Conservation (phyloP, 2,888 invertebrate species). For the Synergus itoensis region DNA sequence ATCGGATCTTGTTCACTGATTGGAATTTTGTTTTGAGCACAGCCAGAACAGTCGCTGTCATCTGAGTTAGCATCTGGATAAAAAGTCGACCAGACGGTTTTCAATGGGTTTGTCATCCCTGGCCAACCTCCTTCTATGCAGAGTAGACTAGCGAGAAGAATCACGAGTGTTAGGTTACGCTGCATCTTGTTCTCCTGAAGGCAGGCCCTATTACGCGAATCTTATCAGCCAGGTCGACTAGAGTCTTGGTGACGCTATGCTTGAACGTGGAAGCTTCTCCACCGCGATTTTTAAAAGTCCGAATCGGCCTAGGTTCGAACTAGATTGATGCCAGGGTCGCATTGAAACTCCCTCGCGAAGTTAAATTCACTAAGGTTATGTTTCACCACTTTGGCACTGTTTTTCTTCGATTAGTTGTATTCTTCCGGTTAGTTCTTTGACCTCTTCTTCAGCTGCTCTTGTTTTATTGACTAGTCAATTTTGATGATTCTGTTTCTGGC, state of each 20-base stretch:
- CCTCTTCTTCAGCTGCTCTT: neutral
- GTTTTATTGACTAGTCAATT: neutral
- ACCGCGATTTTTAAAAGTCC: conserved; percentile 14
- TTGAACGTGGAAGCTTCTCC: conserved; percentile 25
- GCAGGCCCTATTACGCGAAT: conserved; percentile 29
- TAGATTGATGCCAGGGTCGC: conserved; percentile 3
- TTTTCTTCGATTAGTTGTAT: neutral
- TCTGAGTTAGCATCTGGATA: conserved; percentile 58
- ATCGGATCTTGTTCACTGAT: conserved; percentile 69
- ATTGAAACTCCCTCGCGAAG: neutral
- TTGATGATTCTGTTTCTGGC: conserved; percentile 26
- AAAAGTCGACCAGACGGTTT: conserved; percentile 68
- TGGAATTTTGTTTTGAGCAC: conserved; percentile 66
- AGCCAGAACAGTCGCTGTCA: conserved; percentile 63
- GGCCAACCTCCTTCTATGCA: conserved; percentile 60
- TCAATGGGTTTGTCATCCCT: conserved; percentile 65
- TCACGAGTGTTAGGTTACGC: conserved; percentile 32
- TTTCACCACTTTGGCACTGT: conserved; percentile 21
- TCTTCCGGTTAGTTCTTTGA: neutral
- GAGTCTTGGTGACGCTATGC: neutral
- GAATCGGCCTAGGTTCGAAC: neutral
- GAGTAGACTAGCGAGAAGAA: conserved; percentile 52
- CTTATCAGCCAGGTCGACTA: conserved; percentile 32
- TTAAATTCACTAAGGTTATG: neutral
- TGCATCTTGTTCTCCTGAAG: conserved; percentile 39